Base-by-base conservation (phyloP, 2,797 vertebrate species). In the Streptopelia turtur region DNA sequence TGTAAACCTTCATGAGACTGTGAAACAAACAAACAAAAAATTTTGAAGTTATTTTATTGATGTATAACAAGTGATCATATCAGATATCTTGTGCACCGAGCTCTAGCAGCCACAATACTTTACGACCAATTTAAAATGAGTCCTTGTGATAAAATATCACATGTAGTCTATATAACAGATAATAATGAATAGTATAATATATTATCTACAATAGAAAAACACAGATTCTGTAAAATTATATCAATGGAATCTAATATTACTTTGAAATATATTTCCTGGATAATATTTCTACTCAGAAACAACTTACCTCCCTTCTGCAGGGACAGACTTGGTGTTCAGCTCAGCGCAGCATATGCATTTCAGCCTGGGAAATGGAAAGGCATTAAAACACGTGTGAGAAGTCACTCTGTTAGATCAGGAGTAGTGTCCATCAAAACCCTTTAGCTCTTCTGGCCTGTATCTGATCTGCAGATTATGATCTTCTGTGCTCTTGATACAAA, bases 121-220 rank as follows among this genome's bases (percentile, higher is more conserved):
- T 83, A 89, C 91, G 84, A 69, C 75, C 83, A 13, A 52, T 66
- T 92, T 76, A 69, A 96, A 94, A 86, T 69, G 65, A 89, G 63
- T 69, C 77, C 52, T 81, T 87, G 76, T 88, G 95, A 91, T 92
- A 91, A 94, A 93, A 61, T 65, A 96, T 91, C 80, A 90, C 69
- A 16, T 65, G 47, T 72, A 65, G 65, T 75, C 87, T 83, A 37
- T 79, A 25, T 63, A 89, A 56, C 31, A 81, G 85, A 93, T 94
- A 96, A 86, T 88, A 45, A 23, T 33, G 83, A 61, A 35, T 55
- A 55, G 43, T 52, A 13, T 83, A 60, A 89, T 87, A 10, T 87
- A 82, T 90, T 96, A 82, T 60, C 79, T 90, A 1, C 69, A 88
- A 78, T 39, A 76, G 61, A 76, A 92, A 86, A 93, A 66, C 76